phyloP scores from a whole-genome alignment of 2,113 vertebrate genomes.

The Serranochromis macrocephalus region DNA sequence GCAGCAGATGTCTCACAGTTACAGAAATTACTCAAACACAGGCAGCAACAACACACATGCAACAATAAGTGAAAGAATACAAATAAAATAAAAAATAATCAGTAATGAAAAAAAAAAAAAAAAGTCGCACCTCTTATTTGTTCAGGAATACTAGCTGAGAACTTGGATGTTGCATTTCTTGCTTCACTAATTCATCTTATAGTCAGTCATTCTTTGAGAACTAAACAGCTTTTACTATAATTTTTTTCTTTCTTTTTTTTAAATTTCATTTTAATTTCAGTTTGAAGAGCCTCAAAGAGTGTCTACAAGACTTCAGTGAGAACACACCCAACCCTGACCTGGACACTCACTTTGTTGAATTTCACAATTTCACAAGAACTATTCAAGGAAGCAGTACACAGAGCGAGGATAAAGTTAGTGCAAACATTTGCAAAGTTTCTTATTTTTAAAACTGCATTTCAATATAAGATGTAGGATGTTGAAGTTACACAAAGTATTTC shows the following conservation, averaged over 20 bases:
- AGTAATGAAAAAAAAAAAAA: not conserved
- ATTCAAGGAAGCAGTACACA: not conserved
- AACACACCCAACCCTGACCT: not conserved
- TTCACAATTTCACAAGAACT: not conserved
- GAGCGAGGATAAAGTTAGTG: not conserved
- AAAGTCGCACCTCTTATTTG: not conserved
- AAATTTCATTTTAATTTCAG: slow-evolving; percentile 2
- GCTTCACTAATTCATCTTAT: not conserved
- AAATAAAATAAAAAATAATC: not conserved
- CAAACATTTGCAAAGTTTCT: not conserved
- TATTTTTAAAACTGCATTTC: not conserved
- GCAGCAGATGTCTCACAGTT: too few species aligned
- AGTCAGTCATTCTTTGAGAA: not conserved
- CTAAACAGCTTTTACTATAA: not conserved
- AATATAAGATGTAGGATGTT: not conserved
- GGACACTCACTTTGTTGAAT: not conserved
- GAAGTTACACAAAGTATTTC: not conserved
- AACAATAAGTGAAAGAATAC: too few species aligned
- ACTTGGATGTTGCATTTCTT: not conserved
- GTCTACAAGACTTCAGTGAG: not conserved
- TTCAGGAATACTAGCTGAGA: not conserved
- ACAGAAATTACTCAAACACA: too few species aligned
- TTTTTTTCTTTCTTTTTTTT: accelerated
- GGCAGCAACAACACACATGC: too few species aligned
- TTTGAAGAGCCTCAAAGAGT: not conserved